phyloP scores from a whole-genome alignment of 2,888 invertebrate species.

The Andrena bucephala region DNA sequence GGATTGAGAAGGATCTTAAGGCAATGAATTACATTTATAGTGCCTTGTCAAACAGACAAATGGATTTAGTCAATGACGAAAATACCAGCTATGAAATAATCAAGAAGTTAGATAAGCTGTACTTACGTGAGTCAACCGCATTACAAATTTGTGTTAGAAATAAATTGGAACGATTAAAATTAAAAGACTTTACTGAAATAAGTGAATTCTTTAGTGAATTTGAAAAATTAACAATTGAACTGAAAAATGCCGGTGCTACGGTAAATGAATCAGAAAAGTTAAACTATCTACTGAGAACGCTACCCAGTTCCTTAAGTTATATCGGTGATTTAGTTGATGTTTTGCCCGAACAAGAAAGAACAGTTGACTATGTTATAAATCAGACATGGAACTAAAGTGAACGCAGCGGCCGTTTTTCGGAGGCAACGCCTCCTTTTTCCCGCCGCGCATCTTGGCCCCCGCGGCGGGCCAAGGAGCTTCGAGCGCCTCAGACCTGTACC shows the following conservation, averaged over 20 bases:
- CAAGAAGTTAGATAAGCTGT: conserved; percentile 36
- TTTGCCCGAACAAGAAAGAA: no score
- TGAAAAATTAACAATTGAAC: conserved; percentile 25
- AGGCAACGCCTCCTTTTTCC: no score
- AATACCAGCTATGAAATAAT: conserved; percentile 25
- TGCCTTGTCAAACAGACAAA: conserved; percentile 23
- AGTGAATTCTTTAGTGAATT: conserved; percentile 12
- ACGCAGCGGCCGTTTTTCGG: no score
- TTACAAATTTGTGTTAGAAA: conserved; percentile 43
- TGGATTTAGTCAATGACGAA: conserved; percentile 21
- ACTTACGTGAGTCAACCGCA: conserved; percentile 37
- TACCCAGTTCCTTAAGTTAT: conserved; percentile 55
- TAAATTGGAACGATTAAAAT: conserved; percentile 25
- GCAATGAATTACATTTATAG: conserved; percentile 61
- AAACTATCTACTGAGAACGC: conserved; percentile 67
- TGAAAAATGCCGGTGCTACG: conserved; percentile 38
- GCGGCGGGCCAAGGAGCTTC: no score
- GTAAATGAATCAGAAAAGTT: conserved; percentile 69
- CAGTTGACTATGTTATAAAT: no score
- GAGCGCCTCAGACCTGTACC: no score
- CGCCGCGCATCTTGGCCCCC: no score
- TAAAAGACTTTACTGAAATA: no score
- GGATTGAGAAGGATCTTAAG: conserved; percentile 63
- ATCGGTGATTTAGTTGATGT: no score
- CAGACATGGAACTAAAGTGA: no score